Evolutionary conservation across 2,888 invertebrate species (phyloP).

Genomic region (Onthophagus sagittarius): DNA sequence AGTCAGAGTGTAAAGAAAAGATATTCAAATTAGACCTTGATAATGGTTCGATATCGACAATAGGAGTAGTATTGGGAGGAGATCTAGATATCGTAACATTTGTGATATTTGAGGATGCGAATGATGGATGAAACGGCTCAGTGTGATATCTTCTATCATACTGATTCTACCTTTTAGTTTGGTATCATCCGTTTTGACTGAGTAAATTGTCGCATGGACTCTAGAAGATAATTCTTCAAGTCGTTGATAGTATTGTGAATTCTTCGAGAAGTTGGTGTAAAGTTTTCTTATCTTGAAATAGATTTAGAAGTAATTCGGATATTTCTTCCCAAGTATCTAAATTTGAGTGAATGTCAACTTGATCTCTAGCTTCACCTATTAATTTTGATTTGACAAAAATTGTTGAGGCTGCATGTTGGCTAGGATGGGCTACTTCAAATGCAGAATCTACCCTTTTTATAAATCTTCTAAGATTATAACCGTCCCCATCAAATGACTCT

Average conservation of each 20-base stretch:
- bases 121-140: conserved; percentile 24
- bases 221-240: conserved; percentile 21
- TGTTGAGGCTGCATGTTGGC: conserved; percentile 12
- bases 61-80: too few species aligned
- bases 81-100: conserved; percentile 24
- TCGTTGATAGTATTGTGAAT: conserved; percentile 22
- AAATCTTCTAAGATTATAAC: background rate
- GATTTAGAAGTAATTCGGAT: conserved; percentile 19
- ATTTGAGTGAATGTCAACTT: conserved; percentile 23
- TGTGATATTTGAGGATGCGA: conserved; percentile 23
- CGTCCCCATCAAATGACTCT: conserved; percentile 11
- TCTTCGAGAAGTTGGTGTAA: conserved; percentile 22
- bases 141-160: conserved; percentile 23
- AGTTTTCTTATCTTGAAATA: conserved; percentile 25
- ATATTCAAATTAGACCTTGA: too few species aligned
- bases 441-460: too few species aligned
- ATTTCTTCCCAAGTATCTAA: conserved; percentile 22
- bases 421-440: too few species aligned
- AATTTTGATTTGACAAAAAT: conserved; percentile 24
- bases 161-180: conserved; percentile 16
- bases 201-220: conserved; percentile 17
- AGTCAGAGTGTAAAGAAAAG: too few species aligned
- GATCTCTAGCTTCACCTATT: conserved; percentile 18
- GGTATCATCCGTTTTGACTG: conserved; percentile 1
- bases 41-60: too few species aligned